Base-by-base conservation (phyloP, 2,888 invertebrate species). In the Drosophila tanythrix region DNA sequence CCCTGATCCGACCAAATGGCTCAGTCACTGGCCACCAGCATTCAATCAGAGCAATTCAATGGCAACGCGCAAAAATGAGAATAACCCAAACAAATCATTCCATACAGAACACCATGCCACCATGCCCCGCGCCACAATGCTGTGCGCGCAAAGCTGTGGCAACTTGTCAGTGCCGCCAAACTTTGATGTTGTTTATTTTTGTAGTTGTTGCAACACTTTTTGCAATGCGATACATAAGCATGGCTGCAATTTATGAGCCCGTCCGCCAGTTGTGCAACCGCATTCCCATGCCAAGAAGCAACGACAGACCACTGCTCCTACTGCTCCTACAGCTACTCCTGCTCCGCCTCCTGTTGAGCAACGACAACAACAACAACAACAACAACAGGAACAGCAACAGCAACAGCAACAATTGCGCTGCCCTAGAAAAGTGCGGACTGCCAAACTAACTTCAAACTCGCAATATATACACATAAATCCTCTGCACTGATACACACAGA, bases 381-480 rank as follows among this genome's bases (percentile, higher is more conserved):
- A 46, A 36, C 53, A 53, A 36, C 52, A 65, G 25, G 21, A 43
- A 36, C 43, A 57, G 38, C 18, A 43, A 33, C 25, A 48, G 11
- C 7, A 46, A 36, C 29, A 48, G 33, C 48, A 56, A 50, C 58
- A 67, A 74, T 59, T 71, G 70, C 46, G 67, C 46, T 73, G 76
- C 48, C 75, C 65, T 65, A 76, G 70, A 72, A 77, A 67, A 51
- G 55, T 86, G 88, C 79, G 82, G 69, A 74, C 83, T 89, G 86
- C 90, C 86, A 88, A 90, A 90, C 89, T 79, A 89, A 90, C 89
- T 88, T 90, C 90, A 90, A 90, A 89, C 89, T 88, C 75, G 70
- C 74, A 88, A 90, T 79, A 90, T 82, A 90, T 89, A 90, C 88
- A 88, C 88, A 88, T 88, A 88, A 88, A 88, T 88, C 89, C 90